Percentiles rank a stretch among this genome's conserved stretches.
phyloP scores from a whole-genome alignment of 2,888 invertebrate genomes.

The Cephalotes varians region DNA sequence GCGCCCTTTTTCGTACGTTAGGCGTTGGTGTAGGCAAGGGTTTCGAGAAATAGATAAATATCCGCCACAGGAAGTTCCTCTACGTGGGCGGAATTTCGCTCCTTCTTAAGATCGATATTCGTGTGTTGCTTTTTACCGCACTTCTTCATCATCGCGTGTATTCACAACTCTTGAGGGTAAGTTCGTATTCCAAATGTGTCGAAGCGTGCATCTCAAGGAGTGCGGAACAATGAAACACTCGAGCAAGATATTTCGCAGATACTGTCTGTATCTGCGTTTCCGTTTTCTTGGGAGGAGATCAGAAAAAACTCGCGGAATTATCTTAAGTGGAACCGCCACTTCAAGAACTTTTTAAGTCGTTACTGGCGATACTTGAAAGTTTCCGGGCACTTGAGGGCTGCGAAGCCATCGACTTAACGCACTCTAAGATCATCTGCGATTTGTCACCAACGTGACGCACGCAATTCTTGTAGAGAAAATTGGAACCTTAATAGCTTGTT shows the following conservation, averaged over 20 bases:
- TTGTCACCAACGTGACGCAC: constrained; percentile 65
- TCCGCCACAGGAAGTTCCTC: constrained; percentile 79
- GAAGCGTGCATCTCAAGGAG: constrained; percentile 46
- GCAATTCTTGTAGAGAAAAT: background rate
- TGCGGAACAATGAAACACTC: constrained; percentile 57
- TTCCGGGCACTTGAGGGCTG: constrained; percentile 76
- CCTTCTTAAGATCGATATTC: constrained; percentile 57
- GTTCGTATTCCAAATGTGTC: constrained; percentile 53
- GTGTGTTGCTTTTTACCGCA: background rate
- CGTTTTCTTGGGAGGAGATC: constrained; percentile 51
- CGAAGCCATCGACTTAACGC: constrained; percentile 65
- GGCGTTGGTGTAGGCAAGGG: constrained; percentile 82
- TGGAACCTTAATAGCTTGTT: background rate
- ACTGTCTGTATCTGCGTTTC: constrained; percentile 45
- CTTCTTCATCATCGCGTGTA: background rate
- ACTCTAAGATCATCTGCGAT: constrained; percentile 68
- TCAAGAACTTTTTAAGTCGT: constrained; percentile 58
- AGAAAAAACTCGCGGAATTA: constrained; percentile 75
- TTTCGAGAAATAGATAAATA: constrained; percentile 81
- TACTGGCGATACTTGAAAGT: constrained; percentile 75
- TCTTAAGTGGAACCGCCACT: constrained; percentile 65
- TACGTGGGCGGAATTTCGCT: constrained; percentile 78
- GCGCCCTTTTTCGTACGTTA: constrained; percentile 76
- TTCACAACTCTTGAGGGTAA: constrained; percentile 26
- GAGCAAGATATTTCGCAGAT: constrained; percentile 65